These are phyloP conservation scores for Myotis planiceps DNA, from an alignment of 2,797 vertebrate species.

Conservation along the genomic window DNA sequence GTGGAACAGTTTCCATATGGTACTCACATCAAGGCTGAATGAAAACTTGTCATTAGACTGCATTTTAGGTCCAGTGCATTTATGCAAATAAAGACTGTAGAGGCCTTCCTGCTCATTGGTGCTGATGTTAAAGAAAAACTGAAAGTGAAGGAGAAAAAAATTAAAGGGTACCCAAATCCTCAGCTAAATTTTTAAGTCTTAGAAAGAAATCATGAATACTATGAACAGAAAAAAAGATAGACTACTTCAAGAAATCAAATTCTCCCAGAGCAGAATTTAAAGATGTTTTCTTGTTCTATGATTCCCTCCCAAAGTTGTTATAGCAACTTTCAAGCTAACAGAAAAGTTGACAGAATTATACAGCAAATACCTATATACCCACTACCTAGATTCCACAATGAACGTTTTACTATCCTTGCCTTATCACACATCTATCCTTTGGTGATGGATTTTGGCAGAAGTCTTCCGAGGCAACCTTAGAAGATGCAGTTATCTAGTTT, in stretches of 20 bases:
- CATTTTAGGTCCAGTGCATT: slow-evolving; percentile 79
- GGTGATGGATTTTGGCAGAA: neutral
- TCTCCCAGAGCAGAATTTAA: neutral
- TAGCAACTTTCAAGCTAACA: neutral
- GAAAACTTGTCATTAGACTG: slow-evolving; percentile 60
- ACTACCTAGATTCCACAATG: neutral
- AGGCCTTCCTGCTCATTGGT: slow-evolving; percentile 90
- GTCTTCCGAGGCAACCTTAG: neutral
- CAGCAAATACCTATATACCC: accelerated
- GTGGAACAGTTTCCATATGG: neutral
- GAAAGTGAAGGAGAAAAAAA: slow-evolving; percentile 70
- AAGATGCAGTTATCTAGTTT: neutral
- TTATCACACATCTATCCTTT: neutral
- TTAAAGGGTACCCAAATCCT: neutral
- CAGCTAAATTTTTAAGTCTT: neutral
- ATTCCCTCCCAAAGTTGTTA: neutral
- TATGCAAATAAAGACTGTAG: slow-evolving; percentile 93
- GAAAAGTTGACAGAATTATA: neutral
- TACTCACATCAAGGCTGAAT: slow-evolving; percentile 92
- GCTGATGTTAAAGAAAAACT: slow-evolving; percentile 92
- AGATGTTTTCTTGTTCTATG: neutral
- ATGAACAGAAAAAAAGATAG: neutral
- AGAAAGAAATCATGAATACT: neutral
- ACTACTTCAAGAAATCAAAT: neutral
- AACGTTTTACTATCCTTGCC: accelerated